Conservation (phyloP, 2,113 vertebrate species). For the Callaeas wilsoni region DNA sequence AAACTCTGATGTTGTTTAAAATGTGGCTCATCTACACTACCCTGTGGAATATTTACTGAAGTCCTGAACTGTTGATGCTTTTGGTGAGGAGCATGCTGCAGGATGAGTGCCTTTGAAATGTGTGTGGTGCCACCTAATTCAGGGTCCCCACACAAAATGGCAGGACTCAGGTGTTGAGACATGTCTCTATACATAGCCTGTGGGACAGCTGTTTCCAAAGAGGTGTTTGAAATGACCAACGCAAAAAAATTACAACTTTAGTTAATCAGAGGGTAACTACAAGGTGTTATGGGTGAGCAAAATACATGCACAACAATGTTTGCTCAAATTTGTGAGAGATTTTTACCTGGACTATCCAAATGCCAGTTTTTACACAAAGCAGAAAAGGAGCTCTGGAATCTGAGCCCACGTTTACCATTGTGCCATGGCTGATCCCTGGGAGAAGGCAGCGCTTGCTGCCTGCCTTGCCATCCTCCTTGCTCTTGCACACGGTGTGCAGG, state of each 20-base stretch:
- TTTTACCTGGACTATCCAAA: neutral
- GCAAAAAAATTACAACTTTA: neutral
- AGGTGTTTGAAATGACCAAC: neutral
- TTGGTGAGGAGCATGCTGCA: neutral
- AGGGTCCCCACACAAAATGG: neutral
- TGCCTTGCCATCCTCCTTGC: neutral
- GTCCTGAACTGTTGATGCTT: neutral
- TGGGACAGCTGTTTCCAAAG: neutral
- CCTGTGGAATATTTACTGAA: neutral
- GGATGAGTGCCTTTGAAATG: neutral
- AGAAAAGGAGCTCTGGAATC: neutral
- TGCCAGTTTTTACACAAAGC: neutral
- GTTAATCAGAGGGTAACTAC: neutral
- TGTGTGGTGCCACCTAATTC: neutral
- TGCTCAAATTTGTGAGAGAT: neutral
- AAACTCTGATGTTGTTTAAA: neutral
- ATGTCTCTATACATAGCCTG: accelerated
- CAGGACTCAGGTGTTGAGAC: neutral
- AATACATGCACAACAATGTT: neutral
- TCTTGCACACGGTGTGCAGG: accelerated
- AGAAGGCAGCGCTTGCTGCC: neutral
- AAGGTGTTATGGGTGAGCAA: neutral
- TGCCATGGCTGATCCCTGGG: neutral
- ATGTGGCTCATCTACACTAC: neutral
- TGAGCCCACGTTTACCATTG: neutral